Percentiles rank a stretch among this genome's conserved stretches.
phyloP scores from a whole-genome alignment of 2,113 vertebrate species.

The Pollimyrus isidori region DNA sequence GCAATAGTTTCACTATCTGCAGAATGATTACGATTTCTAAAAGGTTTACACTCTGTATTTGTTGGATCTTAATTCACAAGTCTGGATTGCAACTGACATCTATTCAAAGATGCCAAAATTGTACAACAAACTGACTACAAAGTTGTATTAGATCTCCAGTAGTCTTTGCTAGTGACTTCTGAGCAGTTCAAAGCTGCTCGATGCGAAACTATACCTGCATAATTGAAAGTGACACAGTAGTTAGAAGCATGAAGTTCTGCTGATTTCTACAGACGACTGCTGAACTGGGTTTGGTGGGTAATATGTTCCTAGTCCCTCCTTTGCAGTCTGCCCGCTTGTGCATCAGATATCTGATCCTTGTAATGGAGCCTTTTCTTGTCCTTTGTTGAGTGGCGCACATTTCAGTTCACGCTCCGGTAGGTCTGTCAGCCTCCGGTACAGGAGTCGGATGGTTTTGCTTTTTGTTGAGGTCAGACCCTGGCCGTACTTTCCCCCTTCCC shows the following conservation, averaged over 20 bases:
- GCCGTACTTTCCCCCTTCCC: background rate
- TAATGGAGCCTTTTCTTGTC: background rate
- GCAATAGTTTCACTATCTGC: background rate
- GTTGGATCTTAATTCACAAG: background rate
- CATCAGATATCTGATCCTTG: background rate
- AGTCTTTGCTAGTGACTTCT: background rate
- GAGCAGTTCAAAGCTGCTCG: background rate
- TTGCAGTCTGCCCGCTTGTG: conserved; percentile 25
- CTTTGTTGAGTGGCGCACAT: background rate
- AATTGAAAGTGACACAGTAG: background rate
- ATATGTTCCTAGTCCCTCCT: background rate
- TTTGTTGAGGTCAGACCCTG: background rate
- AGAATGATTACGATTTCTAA: background rate
- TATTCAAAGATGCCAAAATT: background rate
- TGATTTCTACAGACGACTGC: background rate
- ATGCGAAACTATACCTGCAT: background rate
- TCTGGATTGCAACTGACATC: background rate
- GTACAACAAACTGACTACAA: background rate
- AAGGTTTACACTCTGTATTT: background rate
- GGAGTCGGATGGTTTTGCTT: background rate
- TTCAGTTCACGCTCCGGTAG: background rate
- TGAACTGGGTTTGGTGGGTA: background rate
- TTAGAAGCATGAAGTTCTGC: background rate
- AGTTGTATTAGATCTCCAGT: background rate
- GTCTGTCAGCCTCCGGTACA: background rate